Evolutionary conservation across 2,113 vertebrate genomes (phyloP).

Genomic region (Etia nguti): DNA sequence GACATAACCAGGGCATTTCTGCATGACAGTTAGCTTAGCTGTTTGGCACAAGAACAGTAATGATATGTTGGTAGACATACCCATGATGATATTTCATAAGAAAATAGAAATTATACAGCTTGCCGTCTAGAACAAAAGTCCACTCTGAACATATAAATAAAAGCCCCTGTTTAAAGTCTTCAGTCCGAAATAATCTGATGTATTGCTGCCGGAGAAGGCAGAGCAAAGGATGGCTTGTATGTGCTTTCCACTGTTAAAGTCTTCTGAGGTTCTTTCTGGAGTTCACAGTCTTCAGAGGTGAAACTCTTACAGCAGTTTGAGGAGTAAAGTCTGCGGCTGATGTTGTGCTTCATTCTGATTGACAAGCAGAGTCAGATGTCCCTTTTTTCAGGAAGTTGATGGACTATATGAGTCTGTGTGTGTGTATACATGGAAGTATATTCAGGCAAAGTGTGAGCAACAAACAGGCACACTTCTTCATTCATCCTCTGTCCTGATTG

Average conservation of each 20-base stretch:
- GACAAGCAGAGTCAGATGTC: background rate
- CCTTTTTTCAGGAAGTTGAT: background rate
- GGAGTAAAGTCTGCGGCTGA: background rate
- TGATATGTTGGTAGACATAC: slow-evolving; percentile 23
- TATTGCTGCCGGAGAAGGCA: background rate
- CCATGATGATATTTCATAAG: slow-evolving; percentile 12
- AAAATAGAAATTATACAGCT: slow-evolving; percentile 52
- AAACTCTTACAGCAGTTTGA: background rate
- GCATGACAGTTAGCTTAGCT: background rate
- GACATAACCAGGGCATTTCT: background rate
- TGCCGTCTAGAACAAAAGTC: slow-evolving; percentile 3
- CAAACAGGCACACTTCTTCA: background rate
- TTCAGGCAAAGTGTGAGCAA: background rate
- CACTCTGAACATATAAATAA: background rate
- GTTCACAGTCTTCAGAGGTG: slow-evolving; percentile 5
- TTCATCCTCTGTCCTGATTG: slow-evolving; percentile 63
- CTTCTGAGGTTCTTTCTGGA: background rate
- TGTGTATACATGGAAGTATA: background rate
- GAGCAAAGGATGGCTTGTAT: background rate
- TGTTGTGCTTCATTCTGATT: slow-evolving; percentile 28
- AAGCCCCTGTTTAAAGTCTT: background rate
- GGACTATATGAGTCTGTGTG: background rate
- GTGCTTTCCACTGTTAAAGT: background rate
- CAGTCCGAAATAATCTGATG: background rate
- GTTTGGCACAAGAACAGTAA: slow-evolving; percentile 52